Evolutionary conservation across 1,140 invertebrate genomes (phyloP).

Genomic region (Tenebrio molitor): DNA sequence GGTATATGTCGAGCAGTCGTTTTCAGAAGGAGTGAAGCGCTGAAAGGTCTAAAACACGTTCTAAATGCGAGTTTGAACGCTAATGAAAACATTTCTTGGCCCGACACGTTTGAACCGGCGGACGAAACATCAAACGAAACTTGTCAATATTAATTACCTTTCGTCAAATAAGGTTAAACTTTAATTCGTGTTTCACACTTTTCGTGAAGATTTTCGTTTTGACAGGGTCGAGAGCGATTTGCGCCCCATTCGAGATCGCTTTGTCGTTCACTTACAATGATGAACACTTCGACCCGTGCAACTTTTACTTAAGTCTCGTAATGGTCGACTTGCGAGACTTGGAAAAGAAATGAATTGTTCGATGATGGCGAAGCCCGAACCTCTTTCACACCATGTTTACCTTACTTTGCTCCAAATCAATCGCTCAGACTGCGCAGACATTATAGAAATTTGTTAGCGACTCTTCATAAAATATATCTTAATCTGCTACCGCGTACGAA

Average conservation of each 20-base stretch:
- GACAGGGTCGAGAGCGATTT: conserved; percentile 25
- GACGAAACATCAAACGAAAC: conserved; percentile 42
- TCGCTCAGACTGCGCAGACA: background rate
- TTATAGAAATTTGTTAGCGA: background rate
- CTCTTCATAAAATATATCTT: background rate
- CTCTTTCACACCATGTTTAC: too few species aligned
- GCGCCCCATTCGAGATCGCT: background rate
- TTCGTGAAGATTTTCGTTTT: conserved; percentile 24
- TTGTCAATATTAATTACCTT: conserved; percentile 46
- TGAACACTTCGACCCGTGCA: too few species aligned
- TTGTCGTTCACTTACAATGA: conserved; percentile 19
- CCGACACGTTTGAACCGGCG: conserved; percentile 32
- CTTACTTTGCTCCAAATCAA: too few species aligned
- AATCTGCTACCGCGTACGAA: background rate
- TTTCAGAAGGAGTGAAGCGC: conserved; percentile 34
- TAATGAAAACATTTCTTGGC: conserved; percentile 40
- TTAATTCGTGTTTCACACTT: conserved; percentile 42
- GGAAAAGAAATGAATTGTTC: too few species aligned
- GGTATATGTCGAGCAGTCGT: conserved; percentile 36
- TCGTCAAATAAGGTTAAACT: conserved; percentile 42
- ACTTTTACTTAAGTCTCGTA: too few species aligned
- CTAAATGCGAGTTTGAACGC: conserved; percentile 38
- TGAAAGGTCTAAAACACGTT: conserved; percentile 40
- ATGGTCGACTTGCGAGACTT: too few species aligned
- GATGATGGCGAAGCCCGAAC: too few species aligned